Evolutionary conservation across 2,888 invertebrate species (phyloP).

Genomic region (Cryptus armator): DNA sequence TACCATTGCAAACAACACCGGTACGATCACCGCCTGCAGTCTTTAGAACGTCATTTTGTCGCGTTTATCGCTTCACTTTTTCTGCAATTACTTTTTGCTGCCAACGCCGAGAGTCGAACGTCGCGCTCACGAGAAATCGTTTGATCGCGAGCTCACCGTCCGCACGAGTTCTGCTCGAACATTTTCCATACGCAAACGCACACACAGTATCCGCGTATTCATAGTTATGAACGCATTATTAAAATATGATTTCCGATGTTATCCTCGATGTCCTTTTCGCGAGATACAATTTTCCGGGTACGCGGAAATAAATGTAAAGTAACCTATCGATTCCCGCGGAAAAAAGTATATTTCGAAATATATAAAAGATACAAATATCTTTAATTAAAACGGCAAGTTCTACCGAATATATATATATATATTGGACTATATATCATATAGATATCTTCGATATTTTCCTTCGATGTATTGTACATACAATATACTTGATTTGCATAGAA

Average conservation of each 20-base stretch:
- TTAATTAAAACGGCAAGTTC: no score
- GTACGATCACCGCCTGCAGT: conserved; percentile 74
- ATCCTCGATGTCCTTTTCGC: neutral
- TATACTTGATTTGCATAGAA: no score
- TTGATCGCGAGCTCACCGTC: neutral
- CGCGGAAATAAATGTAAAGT: conserved; percentile 18
- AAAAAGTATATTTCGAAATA: no score
- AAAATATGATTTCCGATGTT: neutral
- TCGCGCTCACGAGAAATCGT: conserved; percentile 11
- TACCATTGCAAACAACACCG: conserved; percentile 7
- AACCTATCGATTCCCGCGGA: no score
- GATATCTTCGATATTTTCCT: no score
- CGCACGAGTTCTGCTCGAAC: neutral
- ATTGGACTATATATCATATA: no score
- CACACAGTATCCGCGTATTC: neutral
- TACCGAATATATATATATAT: no score
- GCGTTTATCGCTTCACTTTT: conserved; percentile 79
- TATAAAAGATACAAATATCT: no score
- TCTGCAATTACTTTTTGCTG: conserved; percentile 79
- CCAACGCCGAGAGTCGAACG: conserved; percentile 55
- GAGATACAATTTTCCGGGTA: conserved; percentile 46
- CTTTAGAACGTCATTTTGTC: conserved; percentile 81
- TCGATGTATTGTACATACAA: no score
- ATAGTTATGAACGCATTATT: neutral
- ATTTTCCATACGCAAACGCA: conserved; percentile 6